Evolutionary conservation across 2,797 vertebrate genomes (phyloP).

Genomic region (Pseudomugil tenellus): DNA sequence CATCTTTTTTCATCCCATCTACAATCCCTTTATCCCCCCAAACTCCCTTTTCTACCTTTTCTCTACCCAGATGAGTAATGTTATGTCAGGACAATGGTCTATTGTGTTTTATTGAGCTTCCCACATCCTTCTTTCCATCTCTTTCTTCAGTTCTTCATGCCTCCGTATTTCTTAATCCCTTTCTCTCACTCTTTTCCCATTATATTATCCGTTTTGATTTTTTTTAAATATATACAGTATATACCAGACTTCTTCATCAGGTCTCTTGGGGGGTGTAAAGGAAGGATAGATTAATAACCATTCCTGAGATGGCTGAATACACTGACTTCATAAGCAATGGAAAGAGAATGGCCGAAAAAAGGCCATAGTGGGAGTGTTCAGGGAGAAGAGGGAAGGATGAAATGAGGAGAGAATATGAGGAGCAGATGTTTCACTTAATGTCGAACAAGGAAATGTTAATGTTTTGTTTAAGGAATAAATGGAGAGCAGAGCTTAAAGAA

Average conservation of each 20-base stretch:
- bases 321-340: constrained; percentile 33
- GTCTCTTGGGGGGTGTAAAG: constrained; percentile 20
- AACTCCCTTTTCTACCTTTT: constrained; percentile 50
- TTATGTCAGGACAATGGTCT: constrained; percentile 75
- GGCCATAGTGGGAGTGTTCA: not conserved
- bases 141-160: constrained; percentile 28
- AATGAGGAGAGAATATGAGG: constrained; percentile 6
- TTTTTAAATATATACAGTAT: constrained; percentile 16
- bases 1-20: constrained; percentile 34
- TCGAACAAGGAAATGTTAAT: not conserved
- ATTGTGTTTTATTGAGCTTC: constrained; percentile 76
- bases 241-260: not conserved
- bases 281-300: constrained; percentile 37
- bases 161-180: constrained; percentile 29
- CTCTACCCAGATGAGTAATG: constrained; percentile 74
- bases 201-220: constrained; percentile 7
- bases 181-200: constrained; percentile 11
- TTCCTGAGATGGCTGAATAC: constrained; percentile 7
- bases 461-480: not conserved
- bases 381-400: constrained; percentile 12
- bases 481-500: not conserved
- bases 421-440: not conserved
- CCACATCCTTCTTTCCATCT: constrained; percentile 47
- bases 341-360: not conserved
- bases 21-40: constrained; percentile 42